A percentile compares a stretch with the other conserved stretches of the same genome.
These are phyloP conservation scores for Scolopax bukidnonensis DNA, from an alignment of 2,797 vertebrate species.

Conservation along the genomic window DNA sequence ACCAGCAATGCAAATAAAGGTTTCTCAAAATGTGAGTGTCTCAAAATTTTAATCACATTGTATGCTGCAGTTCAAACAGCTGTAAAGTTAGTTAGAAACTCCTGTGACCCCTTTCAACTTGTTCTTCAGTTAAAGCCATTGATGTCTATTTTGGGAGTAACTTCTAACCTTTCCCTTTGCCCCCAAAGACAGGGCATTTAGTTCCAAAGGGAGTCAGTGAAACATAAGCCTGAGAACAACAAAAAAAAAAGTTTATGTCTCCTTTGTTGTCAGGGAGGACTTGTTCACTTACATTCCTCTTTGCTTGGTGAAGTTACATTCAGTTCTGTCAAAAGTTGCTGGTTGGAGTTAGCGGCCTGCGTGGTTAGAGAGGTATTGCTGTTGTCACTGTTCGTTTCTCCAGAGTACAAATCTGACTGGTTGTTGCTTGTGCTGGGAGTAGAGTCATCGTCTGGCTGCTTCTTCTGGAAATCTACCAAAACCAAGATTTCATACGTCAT, in stretches of 20 bases:
- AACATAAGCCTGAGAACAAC: not conserved
- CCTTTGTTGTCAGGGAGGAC: not conserved
- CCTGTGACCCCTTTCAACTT: not conserved
- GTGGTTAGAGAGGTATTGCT: slow-evolving; percentile 87
- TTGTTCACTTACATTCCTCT: slow-evolving; percentile 87
- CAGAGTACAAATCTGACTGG: slow-evolving; percentile 93
- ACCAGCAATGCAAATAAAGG: not conserved
- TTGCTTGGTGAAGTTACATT: slow-evolving; percentile 87
- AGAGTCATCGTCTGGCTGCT: slow-evolving; percentile 91
- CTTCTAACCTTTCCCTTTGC: not conserved
- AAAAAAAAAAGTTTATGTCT: not conserved
- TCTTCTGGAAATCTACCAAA: slow-evolving; percentile 92
- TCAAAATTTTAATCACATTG: not conserved
- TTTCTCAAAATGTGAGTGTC: not conserved
- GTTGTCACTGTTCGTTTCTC: slow-evolving; percentile 91
- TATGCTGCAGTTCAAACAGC: not conserved
- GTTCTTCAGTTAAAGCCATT: not conserved
- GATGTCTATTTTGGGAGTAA: not conserved
- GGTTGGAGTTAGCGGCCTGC: slow-evolving; percentile 83
- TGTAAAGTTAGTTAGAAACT: not conserved
- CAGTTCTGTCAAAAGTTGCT: slow-evolving; percentile 86
- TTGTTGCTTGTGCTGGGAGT: slow-evolving; percentile 89
- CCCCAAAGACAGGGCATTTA: not conserved
- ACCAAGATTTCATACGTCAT: slow-evolving; percentile 11
- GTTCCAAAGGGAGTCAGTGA: not conserved